phyloP scores from a whole-genome alignment of 2,113 vertebrate genomes.

The Festucalex cinctus region DNA sequence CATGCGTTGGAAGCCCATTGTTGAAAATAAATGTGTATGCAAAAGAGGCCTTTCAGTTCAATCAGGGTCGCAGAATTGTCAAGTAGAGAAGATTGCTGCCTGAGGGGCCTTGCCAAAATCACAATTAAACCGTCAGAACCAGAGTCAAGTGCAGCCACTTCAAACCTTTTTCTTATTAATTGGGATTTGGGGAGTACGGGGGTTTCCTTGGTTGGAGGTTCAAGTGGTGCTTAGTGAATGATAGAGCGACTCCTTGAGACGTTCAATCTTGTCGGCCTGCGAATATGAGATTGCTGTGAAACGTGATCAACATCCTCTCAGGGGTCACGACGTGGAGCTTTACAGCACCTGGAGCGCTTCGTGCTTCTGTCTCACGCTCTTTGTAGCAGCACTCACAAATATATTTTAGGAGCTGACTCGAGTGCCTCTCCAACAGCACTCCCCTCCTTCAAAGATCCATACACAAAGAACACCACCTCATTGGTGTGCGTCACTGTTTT shows the following conservation, averaged over 20 bases:
- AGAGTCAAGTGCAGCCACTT: conserved; percentile 75
- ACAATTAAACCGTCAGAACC: conserved; percentile 75
- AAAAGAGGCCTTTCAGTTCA: conserved; percentile 61
- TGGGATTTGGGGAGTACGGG: conserved; percentile 73
- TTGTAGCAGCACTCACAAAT: conserved; percentile 55
- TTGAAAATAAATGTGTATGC: conserved; percentile 58
- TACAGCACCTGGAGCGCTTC: conserved; percentile 31
- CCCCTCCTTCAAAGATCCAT: conserved; percentile 29
- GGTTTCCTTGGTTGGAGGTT: conserved; percentile 70
- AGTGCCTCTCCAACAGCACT: conserved; percentile 50
- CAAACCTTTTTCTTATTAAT: conserved; percentile 75
- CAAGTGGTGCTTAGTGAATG: conserved; percentile 73
- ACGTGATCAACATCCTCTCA: conserved; percentile 73
- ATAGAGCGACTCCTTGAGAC: conserved; percentile 63
- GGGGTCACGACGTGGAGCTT: conserved; percentile 58
- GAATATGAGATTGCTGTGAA: conserved; percentile 73
- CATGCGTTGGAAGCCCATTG: conserved; percentile 28
- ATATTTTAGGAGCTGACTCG: conserved; percentile 52
- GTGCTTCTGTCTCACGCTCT: conserved; percentile 47
- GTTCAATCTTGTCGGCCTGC: conserved; percentile 50
- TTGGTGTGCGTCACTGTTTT: conserved; percentile 12
- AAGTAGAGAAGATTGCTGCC: conserved; percentile 68
- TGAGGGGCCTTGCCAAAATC: conserved; percentile 67
- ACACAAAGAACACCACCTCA: conserved; percentile 24
- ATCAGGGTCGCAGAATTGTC: conserved; percentile 62